Evolutionary conservation across 2,888 invertebrate genomes (phyloP), one percentile per base, ranked within the genome.

Genomic region (Agrilus cyanescens): DNA sequence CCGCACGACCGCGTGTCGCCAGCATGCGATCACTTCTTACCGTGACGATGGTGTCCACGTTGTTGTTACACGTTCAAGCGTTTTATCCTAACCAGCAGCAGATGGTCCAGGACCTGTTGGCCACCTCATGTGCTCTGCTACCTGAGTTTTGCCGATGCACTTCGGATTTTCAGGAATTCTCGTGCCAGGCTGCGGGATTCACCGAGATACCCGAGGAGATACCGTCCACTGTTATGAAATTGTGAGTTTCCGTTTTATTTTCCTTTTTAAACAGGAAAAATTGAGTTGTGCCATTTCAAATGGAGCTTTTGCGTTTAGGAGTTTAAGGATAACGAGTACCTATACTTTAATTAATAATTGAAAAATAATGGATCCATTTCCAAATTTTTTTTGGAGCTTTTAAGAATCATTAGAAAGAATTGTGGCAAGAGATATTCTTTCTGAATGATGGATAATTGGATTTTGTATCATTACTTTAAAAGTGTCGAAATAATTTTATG

Each of bases 11-110:
- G 25, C 25, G 25, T 25, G 25, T 48, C 50, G 50, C 46, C 55
- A 56, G 53, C 51, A 56, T 57, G 57, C 53, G 55, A 53, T 55
- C 53, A 56, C 57, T 53, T 50, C 52, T 55, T 53, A 55, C 56
- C 49, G 48, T 52, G 47, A 53, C 52, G 54, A 53, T 55, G 53
- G 46, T 53, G 49, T 54, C 51, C 51, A 49, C 49, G 48, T 48
- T 52, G 51, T 47, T 41, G 45, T 47, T 41, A 40, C 45, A 41
- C 37, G 46, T 43, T 41, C 33, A 37, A 37, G 30, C 43, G 32
- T 35, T 45, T 41, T 44, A 41, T 32, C 32, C 43, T 31, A 41
- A 30, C 30, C 46, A 47, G 33, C 39, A 51, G 36, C 48, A 53
- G 38, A 35, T 41, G 32, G 43, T 47, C 37, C 47, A 48, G 35